Base-by-base conservation (phyloP, 1,140 invertebrate genomes). In the Drosophila cardini region DNA sequence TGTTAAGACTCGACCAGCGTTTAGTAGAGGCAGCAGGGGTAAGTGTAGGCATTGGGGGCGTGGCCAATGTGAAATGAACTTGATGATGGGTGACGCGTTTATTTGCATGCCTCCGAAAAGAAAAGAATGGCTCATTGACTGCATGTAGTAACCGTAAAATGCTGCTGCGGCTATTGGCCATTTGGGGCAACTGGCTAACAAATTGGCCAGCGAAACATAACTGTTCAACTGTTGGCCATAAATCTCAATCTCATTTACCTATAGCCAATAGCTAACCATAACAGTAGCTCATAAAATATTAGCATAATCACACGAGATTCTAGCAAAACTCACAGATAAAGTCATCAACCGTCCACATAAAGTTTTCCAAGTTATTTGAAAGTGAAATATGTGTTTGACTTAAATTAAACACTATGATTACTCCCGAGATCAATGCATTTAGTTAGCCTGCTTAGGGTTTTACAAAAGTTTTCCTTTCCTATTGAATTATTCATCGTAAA, bases 271-370 rank as follows among this genome's bases (percentile, higher is more conserved):
- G 63, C 58, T 16, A 36, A 32, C 56, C 56, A 80, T 85, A 80
- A 74, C 82, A 86, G 82, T 85, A 86, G 80, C 80, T 69, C 83
- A 72, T 87, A 79, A 87, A 89, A 84, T 80, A 73, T 87, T 83
- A 89, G 67, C 80, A 77, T 89, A 89, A 89, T 89, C 72, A 56
- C n/a, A 34, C n/a, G 30, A 65, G 68, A 83, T 83, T 79, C 79
- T 67, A 3, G 21, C 45, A 64, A 18, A 36, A 16, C 18, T 45
- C 16, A n/a, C 70, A 57, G 61, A 89, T 87, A 32, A 75, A 84
- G 80, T 82, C 13, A n/a, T 40, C 21, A 40, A n/a, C 11, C 13
- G 11, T 40, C 21, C n/a, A n/a, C 11, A 58, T 57, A 50, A 60
- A 55, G 40, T 63, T 11, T 11, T 57, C 3, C 36, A 13, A 30